phyloP scores from a whole-genome alignment of 2,888 invertebrate species.

The Tridacna gigas region DNA sequence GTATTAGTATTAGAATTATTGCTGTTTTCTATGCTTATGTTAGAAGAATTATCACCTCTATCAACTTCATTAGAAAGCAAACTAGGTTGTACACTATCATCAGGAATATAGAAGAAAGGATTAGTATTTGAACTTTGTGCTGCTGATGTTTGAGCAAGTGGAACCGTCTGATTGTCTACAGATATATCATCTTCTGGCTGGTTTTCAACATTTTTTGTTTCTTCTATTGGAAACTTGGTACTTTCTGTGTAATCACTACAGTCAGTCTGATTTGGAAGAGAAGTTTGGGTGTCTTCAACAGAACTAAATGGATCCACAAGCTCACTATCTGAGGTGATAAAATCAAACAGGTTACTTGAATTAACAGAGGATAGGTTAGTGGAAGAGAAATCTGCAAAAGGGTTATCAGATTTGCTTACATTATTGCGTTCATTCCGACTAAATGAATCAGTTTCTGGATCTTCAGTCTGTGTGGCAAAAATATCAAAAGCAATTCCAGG shows the following conservation, averaged over 20 bases:
- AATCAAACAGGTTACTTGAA: slow-evolving; percentile 56
- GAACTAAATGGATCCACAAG: slow-evolving; percentile 53
- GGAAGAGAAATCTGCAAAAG: slow-evolving; percentile 22
- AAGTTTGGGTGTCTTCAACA: slow-evolving; percentile 28
- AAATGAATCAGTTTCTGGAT: background rate
- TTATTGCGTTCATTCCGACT: background rate
- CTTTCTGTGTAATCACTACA: background rate
- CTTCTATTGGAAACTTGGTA: background rate
- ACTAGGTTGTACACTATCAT: slow-evolving; percentile 2
- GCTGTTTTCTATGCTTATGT: background rate
- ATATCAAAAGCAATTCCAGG: slow-evolving; percentile 7
- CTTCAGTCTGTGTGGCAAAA: slow-evolving; percentile 3
- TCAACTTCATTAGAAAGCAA: background rate
- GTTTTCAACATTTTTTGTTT: background rate
- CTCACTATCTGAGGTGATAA: slow-evolving; percentile 54
- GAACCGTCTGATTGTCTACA: background rate
- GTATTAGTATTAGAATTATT: slow-evolving; percentile 4
- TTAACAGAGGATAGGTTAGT: slow-evolving; percentile 49
- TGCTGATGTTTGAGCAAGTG: too few relatives aligned
- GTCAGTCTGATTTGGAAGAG: slow-evolving; percentile 3
- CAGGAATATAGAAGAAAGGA: slow-evolving; percentile 19
- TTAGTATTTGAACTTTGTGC: slow-evolving; percentile 3
- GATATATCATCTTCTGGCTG: background rate
- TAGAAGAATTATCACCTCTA: background rate
- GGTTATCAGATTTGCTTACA: slow-evolving; percentile 11